These are phyloP conservation scores for Panulirus ornatus DNA, from an alignment of 1,140 invertebrate genomes.

Conservation along the genomic window DNA sequence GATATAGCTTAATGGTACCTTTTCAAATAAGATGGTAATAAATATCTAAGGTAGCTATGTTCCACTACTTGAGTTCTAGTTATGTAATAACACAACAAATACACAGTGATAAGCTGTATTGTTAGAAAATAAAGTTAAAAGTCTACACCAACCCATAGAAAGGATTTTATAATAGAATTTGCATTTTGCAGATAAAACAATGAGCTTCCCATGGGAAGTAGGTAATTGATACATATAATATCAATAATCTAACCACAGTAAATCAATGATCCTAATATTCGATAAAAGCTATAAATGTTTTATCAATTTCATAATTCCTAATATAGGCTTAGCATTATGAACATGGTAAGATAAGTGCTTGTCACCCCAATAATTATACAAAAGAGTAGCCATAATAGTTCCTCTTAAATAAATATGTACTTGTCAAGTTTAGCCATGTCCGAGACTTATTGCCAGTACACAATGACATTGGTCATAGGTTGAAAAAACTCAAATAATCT, in stretches of 20 bases:
- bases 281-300: constrained; percentile 61
- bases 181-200: constrained; percentile 64
- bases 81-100: constrained; percentile 29
- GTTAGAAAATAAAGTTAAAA: constrained; percentile 52
- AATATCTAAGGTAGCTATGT: constrained; percentile 3
- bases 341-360: constrained; percentile 28
- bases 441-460: too few species aligned
- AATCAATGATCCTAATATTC: constrained; percentile 49
- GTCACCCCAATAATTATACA: background rate
- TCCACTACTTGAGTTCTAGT: constrained; percentile 49
- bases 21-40: background rate
- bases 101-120: constrained; percentile 19
- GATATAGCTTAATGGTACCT: background rate
- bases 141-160: constrained; percentile 65
- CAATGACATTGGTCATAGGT: too few species aligned
- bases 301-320: constrained; percentile 65
- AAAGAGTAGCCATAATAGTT: background rate
- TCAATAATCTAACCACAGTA: constrained; percentile 53
- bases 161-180: constrained; percentile 68
- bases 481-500: too few species aligned
- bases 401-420: too few species aligned
- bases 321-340: constrained; percentile 65
- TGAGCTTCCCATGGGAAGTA: constrained; percentile 67
- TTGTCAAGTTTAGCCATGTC: too few species aligned
- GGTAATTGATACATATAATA: constrained; percentile 49